Evolutionary conservation across 2,888 invertebrate species (phyloP), one percentile per base, ranked within the genome.

Genomic region (Acanthococcus lagerstroemiae): DNA sequence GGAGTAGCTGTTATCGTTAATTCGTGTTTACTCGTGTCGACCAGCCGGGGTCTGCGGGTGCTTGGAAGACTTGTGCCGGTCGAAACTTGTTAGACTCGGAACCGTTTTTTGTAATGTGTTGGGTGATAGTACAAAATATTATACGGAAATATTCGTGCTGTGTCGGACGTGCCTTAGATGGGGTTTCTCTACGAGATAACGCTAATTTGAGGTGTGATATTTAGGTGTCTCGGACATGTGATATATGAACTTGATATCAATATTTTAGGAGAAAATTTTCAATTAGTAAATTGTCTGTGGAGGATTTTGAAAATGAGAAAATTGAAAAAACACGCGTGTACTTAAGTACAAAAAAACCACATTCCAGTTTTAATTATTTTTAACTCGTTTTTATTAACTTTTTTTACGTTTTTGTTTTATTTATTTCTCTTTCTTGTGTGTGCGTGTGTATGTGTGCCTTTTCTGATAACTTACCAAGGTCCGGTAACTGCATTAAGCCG

Each of bases 141-240:
- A 48, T 24, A 45, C 15, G 26, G 48, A 46, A 48, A 60, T 57
- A 57, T 50, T 48, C 30, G 66, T 66, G 66, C 66, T 66, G 66
- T 66, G 66, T 66, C 55, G 66, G 66, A 56, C 25, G 66, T 66
- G 66, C 66, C 66, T 66, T 66, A 66, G 44, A 19, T 48, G 45
- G 60, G 46, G 15, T 45, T 45, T 15, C 15, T n/a, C n/a, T 55
- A 37, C 17, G 25, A 55, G 25, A 24, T 9, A 24, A 22, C 24
- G 55, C 12, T 55, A 12, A 24, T 19, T 24, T 55, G 44, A 55
- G 66, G 55, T 55, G 44, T 57, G 66, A 66, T 65, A 65, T 63
- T 44, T 55, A 48, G 61, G 37, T 61, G 66, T 55, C 55, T 48
- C 15, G 25, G 55, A 66, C 56, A 66, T 66, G 66, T 66, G 66